A percentile compares a stretch with the other conserved stretches of the same genome.
Conservation (phyloP, 1,140 invertebrate species). For the Anoplolepis gracilipes region DNA sequence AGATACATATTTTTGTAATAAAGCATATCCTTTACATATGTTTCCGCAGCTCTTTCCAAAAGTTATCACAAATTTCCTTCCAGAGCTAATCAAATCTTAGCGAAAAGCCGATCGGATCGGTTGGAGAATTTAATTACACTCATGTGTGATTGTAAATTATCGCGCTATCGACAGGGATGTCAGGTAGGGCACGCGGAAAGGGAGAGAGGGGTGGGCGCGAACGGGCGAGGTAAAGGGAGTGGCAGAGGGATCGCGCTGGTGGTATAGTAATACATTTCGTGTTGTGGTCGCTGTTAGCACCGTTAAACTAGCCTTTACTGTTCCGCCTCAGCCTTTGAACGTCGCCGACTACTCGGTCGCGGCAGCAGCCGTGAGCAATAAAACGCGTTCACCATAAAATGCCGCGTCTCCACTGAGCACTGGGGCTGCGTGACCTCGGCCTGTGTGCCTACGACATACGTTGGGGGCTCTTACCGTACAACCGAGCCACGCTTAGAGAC, state of each 20-base stretch:
- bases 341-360: slow-evolving; percentile 74
- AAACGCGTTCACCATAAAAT: slow-evolving; percentile 82
- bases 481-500: slow-evolving; percentile 35
- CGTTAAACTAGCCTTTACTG: slow-evolving; percentile 84
- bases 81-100: slow-evolving; percentile 37
- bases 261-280: slow-evolving; percentile 79
- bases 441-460: slow-evolving; percentile 47
- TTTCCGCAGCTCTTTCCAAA: neutral
- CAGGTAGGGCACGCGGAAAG: neutral
- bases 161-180: slow-evolving; percentile 63
- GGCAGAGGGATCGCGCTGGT: slow-evolving; percentile 52
- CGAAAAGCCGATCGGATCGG: neutral
- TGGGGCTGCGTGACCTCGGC: slow-evolving; percentile 52
- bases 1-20: neutral
- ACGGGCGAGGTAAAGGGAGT: slow-evolving; percentile 34
- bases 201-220: neutral
- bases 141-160: slow-evolving; percentile 78
- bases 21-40: neutral
- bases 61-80: neutral
- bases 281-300: slow-evolving; percentile 83
- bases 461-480: slow-evolving; percentile 28
- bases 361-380: slow-evolving; percentile 77
- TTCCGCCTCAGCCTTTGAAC: slow-evolving; percentile 82
- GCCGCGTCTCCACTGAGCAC: slow-evolving; percentile 63
- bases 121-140: slow-evolving; percentile 80